Evolutionary conservation across 37 sponge, comb jelly and placozoan genomes (phyloP), one percentile per base, ranked within the genome.

Genomic region (Theonella swinhoei): DNA sequence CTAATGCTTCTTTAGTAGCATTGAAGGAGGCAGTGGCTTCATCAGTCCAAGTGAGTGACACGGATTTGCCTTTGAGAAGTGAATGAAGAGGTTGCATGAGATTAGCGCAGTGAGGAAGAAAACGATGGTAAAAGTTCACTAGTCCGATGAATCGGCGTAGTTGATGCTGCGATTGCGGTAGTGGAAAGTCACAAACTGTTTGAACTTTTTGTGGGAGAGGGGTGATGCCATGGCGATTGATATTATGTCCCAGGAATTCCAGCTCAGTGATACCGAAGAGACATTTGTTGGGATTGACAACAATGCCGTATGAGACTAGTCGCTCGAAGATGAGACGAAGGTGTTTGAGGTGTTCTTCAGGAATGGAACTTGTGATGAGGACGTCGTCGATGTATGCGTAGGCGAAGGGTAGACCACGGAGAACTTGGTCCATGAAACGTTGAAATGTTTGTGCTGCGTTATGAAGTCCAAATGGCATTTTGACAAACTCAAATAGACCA

Each of bases 381-480:
- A 89, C 64, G 62, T 80, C 80, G 37, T 80, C 81, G 33, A 80
- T 79, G 61, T 82, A 82, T 26, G 77, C 84, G 38, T 68, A 88
- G 25, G 64, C 72, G 32, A 43, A 81, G 26, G 61, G 72, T 25
- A 83, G 28, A 29, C 85, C 90, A 39, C 76, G 80, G 58, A 89
- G 80, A 14, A 89, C 85, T 72, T 89, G 75, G 47, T 89, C 85
- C 74, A 88, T 88, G 38, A 88, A 88, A 2, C 83, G 38, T 35
- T 88, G 83, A 33, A 88, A 88, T 14, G 83, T 79, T 59, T 84
- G 80, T 38, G 78, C 74, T 3, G 81, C 80, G 36, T 72, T 89
- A 34, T 65, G 42, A 14, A 88, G 79, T 23, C 84, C 89, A 72
- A 79, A 74, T 36, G 86, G 86, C 86, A 85, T 85, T 25, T 42